Percentiles rank a stretch among this genome's conserved stretches.
Evolutionary conservation across 2,888 invertebrate species (phyloP).

Genomic region (Synergus japonicus): DNA sequence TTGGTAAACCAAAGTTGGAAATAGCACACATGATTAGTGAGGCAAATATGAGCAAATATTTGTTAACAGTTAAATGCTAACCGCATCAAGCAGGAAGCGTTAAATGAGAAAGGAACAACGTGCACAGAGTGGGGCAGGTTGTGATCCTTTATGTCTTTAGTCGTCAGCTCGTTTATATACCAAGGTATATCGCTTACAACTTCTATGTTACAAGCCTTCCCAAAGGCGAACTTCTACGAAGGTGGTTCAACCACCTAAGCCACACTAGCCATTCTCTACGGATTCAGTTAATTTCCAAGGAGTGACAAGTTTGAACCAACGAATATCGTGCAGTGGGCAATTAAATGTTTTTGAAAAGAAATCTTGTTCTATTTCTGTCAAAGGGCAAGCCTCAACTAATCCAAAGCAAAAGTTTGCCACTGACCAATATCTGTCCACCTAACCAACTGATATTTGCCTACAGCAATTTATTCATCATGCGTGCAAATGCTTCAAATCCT

Average conservation of each 20-base stretch:
- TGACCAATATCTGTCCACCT: background rate
- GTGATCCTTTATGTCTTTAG: slow-evolving; percentile 55
- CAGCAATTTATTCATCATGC: background rate
- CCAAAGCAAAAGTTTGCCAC: background rate
- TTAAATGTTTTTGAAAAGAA: background rate
- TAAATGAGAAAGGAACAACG: slow-evolving; percentile 63
- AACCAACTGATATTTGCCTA: background rate
- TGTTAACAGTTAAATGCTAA: slow-evolving; percentile 72
- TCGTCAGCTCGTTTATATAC: slow-evolving; percentile 53
- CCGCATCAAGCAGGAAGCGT: slow-evolving; percentile 66
- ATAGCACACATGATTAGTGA: slow-evolving; percentile 64
- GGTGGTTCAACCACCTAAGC: slow-evolving; percentile 14
- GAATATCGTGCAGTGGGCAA: background rate
- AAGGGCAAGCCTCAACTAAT: background rate
- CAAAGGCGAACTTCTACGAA: background rate
- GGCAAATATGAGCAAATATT: slow-evolving; percentile 70
- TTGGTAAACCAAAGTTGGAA: slow-evolving; percentile 48
- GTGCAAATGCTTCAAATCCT: slow-evolving; percentile 4
- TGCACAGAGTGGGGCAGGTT: slow-evolving; percentile 45
- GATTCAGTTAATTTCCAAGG: slow-evolving; percentile 51
- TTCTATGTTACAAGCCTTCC: background rate
- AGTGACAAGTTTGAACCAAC: slow-evolving; percentile 38
- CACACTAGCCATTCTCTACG: slow-evolving; percentile 49
- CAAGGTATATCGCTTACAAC: slow-evolving; percentile 44
- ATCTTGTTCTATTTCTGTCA: background rate